Conservation (phyloP, 2,888 invertebrate species). For the Drosophila borborema region DNA sequence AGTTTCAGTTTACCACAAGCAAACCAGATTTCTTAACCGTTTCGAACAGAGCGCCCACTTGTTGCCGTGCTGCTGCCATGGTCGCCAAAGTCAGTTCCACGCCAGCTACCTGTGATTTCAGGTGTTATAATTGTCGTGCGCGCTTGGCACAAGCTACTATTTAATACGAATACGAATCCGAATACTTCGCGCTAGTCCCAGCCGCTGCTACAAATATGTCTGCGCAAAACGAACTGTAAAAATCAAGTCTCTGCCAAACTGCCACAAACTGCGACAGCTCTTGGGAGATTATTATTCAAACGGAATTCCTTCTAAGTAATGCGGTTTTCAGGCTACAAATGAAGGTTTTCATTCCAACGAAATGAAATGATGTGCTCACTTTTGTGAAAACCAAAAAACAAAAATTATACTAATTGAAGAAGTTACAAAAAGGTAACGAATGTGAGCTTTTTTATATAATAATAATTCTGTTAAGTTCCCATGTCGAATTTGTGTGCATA, state of each 20-base stretch:
- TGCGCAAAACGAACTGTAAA: conserved; percentile 29
- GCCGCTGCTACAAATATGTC: conserved; percentile 28
- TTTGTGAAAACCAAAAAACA: conserved; percentile 7
- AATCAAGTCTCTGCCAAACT: conserved; percentile 17
- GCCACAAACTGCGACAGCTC: conserved; percentile 30
- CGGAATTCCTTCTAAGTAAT: conserved; percentile 7
- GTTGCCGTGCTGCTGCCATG: conserved; percentile 66
- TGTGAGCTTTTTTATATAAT: background rate
- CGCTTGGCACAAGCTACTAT: conserved; percentile 42
- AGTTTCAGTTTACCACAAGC: conserved; percentile 55
- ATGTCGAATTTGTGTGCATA: conserved; percentile 11
- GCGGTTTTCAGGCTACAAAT: conserved; percentile 7
- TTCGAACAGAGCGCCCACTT: conserved; percentile 70
- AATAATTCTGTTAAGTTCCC: conserved; percentile 12
- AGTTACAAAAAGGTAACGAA: conserved; percentile 16
- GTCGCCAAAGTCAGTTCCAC: conserved; percentile 72
- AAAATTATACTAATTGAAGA: conserved; percentile 7
- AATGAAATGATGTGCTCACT: conserved; percentile 20
- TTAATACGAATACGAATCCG: conserved; percentile 40
- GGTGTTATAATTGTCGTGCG: conserved; percentile 61
- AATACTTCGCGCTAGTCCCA: conserved; percentile 44
- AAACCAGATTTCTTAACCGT: conserved; percentile 64
- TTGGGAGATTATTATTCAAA: conserved; percentile 18
- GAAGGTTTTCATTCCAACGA: conserved; percentile 4
- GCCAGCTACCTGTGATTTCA: conserved; percentile 72